phyloP scores from a whole-genome alignment of 2,113 vertebrate species.

The Willisornis vidua region DNA sequence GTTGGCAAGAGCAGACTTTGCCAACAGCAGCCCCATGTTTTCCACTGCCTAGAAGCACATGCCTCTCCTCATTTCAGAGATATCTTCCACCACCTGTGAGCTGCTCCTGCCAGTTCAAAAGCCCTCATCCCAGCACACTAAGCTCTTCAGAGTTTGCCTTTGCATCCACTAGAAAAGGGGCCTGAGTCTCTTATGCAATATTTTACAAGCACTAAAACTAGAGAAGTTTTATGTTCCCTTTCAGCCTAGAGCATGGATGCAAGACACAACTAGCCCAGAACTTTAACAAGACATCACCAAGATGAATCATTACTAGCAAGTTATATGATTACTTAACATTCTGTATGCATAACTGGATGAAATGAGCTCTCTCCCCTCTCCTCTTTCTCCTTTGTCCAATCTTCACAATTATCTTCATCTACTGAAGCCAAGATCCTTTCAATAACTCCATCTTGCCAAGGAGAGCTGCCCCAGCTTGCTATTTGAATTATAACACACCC shows the following conservation, averaged over 20 bases:
- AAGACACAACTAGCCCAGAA: slow-evolving; percentile 43
- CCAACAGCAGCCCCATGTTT: neutral
- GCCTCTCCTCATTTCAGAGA: neutral
- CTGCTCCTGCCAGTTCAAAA: neutral
- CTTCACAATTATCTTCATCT: neutral
- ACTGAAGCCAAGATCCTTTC: slow-evolving; percentile 43
- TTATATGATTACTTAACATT: slow-evolving; percentile 37
- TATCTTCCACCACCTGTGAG: neutral
- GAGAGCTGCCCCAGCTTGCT: slow-evolving; percentile 40
- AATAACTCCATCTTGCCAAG: slow-evolving; percentile 20
- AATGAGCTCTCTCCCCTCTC: neutral
- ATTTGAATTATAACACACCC: slow-evolving; percentile 47
- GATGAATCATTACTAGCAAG: slow-evolving; percentile 41
- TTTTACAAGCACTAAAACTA: neutral
- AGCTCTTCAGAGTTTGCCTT: neutral
- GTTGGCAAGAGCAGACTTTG: neutral
- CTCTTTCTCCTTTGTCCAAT: neutral
- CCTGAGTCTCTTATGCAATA: neutral
- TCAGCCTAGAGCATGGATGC: neutral
- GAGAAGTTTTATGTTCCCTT: neutral
- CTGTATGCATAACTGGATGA: slow-evolving; percentile 9
- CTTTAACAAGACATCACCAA: slow-evolving; percentile 15
- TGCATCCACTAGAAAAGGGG: neutral
- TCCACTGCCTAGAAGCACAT: neutral
- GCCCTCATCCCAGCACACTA: neutral